Evolutionary conservation across 2,888 invertebrate genomes (phyloP).

Genomic region (Phasia obesa): DNA sequence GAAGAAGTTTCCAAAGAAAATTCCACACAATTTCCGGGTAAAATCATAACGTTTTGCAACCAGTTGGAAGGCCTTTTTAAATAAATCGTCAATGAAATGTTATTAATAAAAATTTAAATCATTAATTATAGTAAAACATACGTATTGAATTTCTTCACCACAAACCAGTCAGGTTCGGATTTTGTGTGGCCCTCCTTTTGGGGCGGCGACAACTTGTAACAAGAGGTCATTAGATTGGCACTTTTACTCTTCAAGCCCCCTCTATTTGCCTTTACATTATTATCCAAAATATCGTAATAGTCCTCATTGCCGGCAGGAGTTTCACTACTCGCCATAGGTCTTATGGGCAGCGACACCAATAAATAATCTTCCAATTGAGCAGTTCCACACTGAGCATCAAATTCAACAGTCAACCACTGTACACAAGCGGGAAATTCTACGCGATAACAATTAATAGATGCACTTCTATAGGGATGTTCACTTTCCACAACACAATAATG

Average conservation of each 20-base stretch:
- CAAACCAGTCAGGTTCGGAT: conserved; percentile 84
- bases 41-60: conserved; percentile 92
- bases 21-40: conserved; percentile 96
- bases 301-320: conserved; percentile 75
- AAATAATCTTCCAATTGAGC: conserved; percentile 96
- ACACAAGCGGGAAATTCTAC: conserved; percentile 94
- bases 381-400: conserved; percentile 95
- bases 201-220: conserved; percentile 64
- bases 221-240: conserved; percentile 77
- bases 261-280: conserved; percentile 76
- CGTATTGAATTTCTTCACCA: conserved; percentile 86
- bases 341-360: conserved; percentile 87
- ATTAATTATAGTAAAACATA: conserved; percentile 74
- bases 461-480: conserved; percentile 97
- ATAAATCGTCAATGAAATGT: too few species aligned
- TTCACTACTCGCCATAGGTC: conserved; percentile 70
- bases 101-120: background rate
- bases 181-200: conserved; percentile 49
- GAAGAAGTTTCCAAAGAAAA: conserved; percentile 98
- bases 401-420: conserved; percentile 96
- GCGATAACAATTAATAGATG: conserved; percentile 91
- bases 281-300: conserved; percentile 80
- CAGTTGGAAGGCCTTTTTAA: conserved; percentile 84
- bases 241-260: conserved; percentile 72
- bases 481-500: conserved; percentile 97